Conservation (phyloP, 2,888 invertebrate species). For the Linyphia triangularis region DNA sequence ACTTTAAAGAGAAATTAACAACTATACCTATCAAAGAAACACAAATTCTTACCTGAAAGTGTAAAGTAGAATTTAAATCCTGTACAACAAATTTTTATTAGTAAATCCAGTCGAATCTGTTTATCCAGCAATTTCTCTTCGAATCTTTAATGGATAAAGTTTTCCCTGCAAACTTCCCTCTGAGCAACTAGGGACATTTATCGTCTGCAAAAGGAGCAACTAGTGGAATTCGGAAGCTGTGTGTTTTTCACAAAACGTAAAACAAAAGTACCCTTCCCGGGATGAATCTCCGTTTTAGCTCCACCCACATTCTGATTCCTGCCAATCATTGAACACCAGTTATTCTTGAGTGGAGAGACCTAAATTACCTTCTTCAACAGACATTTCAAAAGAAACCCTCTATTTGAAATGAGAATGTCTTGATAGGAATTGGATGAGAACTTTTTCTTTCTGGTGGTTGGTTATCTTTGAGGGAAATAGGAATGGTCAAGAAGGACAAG, state of each 20-base stretch:
- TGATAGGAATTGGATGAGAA: no score
- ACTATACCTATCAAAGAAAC: no score
- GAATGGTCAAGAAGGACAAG: no score
- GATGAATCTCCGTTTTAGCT: conserved; percentile 19
- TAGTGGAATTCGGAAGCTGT: conserved; percentile 26
- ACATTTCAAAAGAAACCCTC: neutral
- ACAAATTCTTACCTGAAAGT: conserved; percentile 29
- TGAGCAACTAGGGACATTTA: neutral
- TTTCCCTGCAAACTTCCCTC: neutral
- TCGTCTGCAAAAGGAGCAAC: neutral
- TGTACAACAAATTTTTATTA: neutral
- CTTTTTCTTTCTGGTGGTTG: no score
- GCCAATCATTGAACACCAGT: conserved; percentile 54
- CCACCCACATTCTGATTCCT: conserved; percentile 48
- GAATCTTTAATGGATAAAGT: neutral
- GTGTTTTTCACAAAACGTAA: conserved; percentile 29
- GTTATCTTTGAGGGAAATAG: no score
- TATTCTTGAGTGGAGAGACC: conserved; percentile 2
- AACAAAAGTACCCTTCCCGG: conserved; percentile 35
- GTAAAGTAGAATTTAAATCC: neutral
- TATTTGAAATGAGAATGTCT: neutral
- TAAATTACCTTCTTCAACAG: no score
- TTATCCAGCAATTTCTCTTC: neutral
- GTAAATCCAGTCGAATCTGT: neutral
- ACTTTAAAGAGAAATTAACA: no score